Evolutionary conservation across 2,113 vertebrate species (phyloP).

Genomic region (Acanthisitta chloris): DNA sequence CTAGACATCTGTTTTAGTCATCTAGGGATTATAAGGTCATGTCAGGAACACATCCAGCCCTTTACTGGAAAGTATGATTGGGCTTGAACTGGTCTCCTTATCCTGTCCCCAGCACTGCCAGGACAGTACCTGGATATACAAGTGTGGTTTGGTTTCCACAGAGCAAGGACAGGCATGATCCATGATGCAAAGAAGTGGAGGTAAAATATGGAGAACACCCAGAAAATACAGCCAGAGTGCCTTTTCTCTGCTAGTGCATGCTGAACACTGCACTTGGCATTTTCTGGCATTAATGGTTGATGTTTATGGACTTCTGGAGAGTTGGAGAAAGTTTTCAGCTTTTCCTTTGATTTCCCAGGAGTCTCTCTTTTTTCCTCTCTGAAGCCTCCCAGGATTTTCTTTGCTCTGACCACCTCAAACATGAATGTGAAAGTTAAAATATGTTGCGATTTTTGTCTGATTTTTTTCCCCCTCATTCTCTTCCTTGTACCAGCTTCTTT

Average conservation of each 20-base stretch:
- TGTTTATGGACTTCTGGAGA: not conserved
- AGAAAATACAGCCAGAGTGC: not conserved
- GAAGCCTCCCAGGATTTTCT: not conserved
- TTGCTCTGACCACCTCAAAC: not conserved
- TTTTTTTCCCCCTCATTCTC: not conserved
- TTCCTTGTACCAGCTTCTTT: conserved; percentile 28
- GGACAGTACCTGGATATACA: not conserved
- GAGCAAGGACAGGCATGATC: not conserved
- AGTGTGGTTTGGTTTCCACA: not conserved
- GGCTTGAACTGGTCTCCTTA: not conserved
- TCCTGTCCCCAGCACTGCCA: not conserved
- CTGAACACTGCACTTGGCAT: not conserved
- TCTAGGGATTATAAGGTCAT: conserved; percentile 40
- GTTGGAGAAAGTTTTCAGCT: not conserved
- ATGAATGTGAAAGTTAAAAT: not conserved
- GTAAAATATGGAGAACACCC: not conserved
- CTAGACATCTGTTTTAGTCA: conserved; percentile 36
- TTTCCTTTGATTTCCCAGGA: not conserved
- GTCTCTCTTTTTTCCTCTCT: not conserved
- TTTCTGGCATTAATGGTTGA: not conserved
- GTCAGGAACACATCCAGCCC: conserved; percentile 22
- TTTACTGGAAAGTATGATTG: conserved; percentile 32
- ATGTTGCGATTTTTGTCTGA: not conserved
- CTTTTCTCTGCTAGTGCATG: not conserved
- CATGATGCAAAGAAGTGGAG: not conserved